Conservation (phyloP, 1,140 invertebrate species). For the Drosophila nebulosa region DNA sequence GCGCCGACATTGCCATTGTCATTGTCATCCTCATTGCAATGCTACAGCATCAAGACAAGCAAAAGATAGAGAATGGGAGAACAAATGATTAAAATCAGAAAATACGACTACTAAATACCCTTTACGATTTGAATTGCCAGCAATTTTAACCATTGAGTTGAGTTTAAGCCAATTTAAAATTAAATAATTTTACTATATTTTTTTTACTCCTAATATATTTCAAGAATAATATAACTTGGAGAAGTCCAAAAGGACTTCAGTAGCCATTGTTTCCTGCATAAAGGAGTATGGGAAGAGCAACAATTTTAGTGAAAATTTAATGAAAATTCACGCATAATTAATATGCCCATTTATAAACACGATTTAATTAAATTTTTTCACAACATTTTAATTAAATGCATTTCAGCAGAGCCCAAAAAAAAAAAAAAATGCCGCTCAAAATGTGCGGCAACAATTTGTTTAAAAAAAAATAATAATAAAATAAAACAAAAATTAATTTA, state of each 20-base stretch:
- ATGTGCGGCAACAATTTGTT: no score
- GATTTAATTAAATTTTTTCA: conserved; percentile 38
- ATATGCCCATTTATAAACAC: conserved; percentile 19
- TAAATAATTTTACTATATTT: no score
- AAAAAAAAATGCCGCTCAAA: background rate
- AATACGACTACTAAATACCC: background rate
- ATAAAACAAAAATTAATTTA: background rate
- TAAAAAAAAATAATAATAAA: no score
- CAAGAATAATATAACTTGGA: no score
- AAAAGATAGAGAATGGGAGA: background rate
- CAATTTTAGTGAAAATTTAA: conserved; percentile 17
- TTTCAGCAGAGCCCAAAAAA: conserved; percentile 4
- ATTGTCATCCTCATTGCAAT: conserved; percentile 35
- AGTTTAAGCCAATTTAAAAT: no score
- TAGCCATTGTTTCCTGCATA: no score
- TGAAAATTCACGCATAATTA: conserved; percentile 29
- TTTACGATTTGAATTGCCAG: background rate
- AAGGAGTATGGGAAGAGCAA: background rate
- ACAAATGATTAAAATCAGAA: background rate
- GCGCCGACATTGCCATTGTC: conserved; percentile 8
- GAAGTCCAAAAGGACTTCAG: no score
- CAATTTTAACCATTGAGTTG: no score
- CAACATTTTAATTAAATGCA: conserved; percentile 10
- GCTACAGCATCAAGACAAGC: conserved; percentile 19
- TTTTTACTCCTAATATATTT: no score